A percentile compares a stretch with the other conserved stretches of the same genome.
phyloP scores from a whole-genome alignment of 2,888 invertebrate species.

The Ectobius pallidus region DNA sequence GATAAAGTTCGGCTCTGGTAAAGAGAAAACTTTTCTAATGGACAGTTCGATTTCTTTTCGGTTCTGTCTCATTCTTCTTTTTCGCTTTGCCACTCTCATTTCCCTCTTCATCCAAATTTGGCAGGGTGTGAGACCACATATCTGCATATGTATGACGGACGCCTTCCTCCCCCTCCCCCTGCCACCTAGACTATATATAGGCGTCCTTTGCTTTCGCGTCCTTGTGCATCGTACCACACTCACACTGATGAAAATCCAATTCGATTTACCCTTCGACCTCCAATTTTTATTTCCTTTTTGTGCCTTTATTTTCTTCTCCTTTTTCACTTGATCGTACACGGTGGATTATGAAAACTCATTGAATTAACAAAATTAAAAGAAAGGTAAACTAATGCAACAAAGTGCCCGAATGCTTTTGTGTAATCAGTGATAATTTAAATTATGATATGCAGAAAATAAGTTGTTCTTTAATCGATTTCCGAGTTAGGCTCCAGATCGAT shows the following conservation, averaged over 20 bases:
- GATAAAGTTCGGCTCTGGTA: too few species aligned
- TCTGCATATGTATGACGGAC: slow-evolving; percentile 27
- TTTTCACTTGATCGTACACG: not conserved
- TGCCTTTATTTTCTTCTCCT: not conserved
- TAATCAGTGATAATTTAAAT: too few species aligned
- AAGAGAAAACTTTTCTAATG: slow-evolving; percentile 9
- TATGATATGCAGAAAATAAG: too few species aligned
- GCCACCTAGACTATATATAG: too few species aligned
- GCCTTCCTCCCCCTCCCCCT: not conserved
- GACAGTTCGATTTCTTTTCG: not conserved
- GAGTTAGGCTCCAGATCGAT: too few species aligned
- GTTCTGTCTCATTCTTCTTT: not conserved
- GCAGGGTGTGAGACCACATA: not conserved
- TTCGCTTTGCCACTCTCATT: not conserved
- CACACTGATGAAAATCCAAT: slow-evolving; percentile 42
- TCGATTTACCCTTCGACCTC: slow-evolving; percentile 36
- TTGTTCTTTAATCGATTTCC: too few species aligned
- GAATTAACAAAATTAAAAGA: too few species aligned
- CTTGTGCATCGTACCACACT: slow-evolving; percentile 31
- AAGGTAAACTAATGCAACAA: too few species aligned
- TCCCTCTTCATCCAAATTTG: not conserved
- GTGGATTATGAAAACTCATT: too few species aligned
- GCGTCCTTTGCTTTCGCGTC: not conserved
- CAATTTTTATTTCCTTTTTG: not conserved
- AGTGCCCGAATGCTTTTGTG: too few species aligned